Percentiles rank a stretch among this genome's conserved stretches.
Evolutionary conservation across 1,140 invertebrate species (phyloP).

Genomic region (Anthonomus grandis): DNA sequence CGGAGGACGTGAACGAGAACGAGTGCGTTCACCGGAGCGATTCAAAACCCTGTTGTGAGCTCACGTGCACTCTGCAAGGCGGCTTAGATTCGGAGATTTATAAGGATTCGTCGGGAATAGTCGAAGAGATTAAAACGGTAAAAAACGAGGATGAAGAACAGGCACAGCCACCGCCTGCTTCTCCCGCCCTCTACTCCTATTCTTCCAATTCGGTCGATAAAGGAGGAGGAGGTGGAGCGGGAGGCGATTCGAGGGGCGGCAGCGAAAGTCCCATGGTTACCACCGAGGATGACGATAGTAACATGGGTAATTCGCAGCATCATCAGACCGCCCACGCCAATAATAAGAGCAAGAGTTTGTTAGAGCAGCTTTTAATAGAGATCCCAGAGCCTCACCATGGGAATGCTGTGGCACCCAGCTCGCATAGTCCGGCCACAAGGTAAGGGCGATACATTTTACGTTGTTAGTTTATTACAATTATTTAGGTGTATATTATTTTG

Average conservation of each 20-base stretch:
- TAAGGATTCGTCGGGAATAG: background rate
- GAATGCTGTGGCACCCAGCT: conserved; percentile 29
- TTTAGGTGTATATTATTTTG: no score
- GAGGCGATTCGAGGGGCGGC: conserved; percentile 25
- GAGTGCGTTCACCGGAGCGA: conserved; percentile 36
- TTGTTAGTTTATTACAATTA: background rate
- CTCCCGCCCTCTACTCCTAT: conserved; percentile 70
- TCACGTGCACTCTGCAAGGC: conserved; percentile 42
- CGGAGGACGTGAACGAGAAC: conserved; percentile 48
- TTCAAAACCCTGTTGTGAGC: conserved; percentile 39
- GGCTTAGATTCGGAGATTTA: conserved; percentile 34
- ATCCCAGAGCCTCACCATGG: conserved; percentile 54
- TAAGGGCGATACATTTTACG: conserved; percentile 9
- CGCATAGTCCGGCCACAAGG: conserved; percentile 42
- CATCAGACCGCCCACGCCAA: conserved; percentile 4
- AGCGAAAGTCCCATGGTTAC: conserved; percentile 30
- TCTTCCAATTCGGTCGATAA: conserved; percentile 59
- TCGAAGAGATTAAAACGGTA: background rate
- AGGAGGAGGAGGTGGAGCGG: conserved; percentile 33
- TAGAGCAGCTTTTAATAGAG: conserved; percentile 74
- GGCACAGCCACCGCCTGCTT: conserved; percentile 63
- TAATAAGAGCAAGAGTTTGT: conserved; percentile 56
- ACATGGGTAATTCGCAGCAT: conserved; percentile 16
- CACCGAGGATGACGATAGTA: conserved; percentile 33
- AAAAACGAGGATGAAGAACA: conserved; percentile 44